Evolutionary conservation across 2,888 invertebrate species (phyloP).

Genomic region (Drosophila nigritarsus): DNA sequence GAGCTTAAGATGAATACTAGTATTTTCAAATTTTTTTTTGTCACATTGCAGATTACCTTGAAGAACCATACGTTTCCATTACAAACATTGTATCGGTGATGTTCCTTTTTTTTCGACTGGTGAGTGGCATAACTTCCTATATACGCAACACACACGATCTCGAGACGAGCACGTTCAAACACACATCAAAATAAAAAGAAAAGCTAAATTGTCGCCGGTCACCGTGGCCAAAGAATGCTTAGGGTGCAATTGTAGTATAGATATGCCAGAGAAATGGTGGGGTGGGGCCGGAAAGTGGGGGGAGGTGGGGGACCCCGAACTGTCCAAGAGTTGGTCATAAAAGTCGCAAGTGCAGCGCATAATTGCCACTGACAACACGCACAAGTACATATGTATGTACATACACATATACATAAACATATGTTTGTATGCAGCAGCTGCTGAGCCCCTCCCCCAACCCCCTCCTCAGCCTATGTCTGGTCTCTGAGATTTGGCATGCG

Average conservation of each 20-base stretch:
- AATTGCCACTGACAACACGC: constrained; percentile 57
- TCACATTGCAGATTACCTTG: neutral
- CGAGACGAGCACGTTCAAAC: constrained; percentile 35
- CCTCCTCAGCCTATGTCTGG: neutral
- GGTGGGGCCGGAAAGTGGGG: neutral
- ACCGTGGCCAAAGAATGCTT: constrained; percentile 19
- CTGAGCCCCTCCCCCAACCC: neutral
- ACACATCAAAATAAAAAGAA: neutral
- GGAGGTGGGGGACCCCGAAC: constrained; percentile 4
- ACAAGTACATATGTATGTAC: constrained; percentile 4
- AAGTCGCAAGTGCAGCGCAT: constrained; percentile 59
- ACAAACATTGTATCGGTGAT: neutral
- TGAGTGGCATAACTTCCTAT: constrained; percentile 5
- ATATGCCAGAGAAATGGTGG: neutral
- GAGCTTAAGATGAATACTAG: neutral
- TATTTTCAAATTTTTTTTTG: neutral
- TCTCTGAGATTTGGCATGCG: constrained; percentile 33
- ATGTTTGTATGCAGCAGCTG: neutral
- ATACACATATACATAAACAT: neutral
- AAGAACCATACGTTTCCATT: neutral
- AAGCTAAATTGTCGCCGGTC: constrained; percentile 41
- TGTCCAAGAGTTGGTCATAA: constrained; percentile 42
- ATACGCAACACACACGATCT: constrained; percentile 11
- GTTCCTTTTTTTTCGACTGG: neutral
- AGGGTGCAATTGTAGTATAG: constrained; percentile 10